Base-by-base conservation (phyloP, 2,113 vertebrate genomes). In the Cebus imitator region DNA sequence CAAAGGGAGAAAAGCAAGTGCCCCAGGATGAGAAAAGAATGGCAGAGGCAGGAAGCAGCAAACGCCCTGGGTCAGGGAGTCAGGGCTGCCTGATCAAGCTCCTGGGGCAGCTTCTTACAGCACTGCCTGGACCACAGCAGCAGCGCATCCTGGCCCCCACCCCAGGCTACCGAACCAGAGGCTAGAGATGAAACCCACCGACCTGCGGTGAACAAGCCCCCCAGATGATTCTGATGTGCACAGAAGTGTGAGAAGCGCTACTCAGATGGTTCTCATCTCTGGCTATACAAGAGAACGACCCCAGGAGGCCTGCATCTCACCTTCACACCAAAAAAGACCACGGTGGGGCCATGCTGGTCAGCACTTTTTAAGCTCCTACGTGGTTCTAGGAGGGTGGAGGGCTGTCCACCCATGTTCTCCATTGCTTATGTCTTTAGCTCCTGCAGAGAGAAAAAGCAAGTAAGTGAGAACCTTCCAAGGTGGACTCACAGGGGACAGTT, bases 181-280 rank as follows among this genome's bases (percentile, higher is more conserved):
- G 37, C 55, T 14, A 8, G 18, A 32, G 7, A 1, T n/a, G 32
- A 37, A 18, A 30, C 40, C 2, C 0, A 5, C 6, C 25, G 27
- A 13, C 2, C 11, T 20, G 16, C 16, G 23, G 12, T 30, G 43
- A 16, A 20, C 11, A 27, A 48, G 40, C 3, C 17, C 3, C 50
- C 43, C 20, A 21, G 8, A 3, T 4, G 30, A 52, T 10, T 73
- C 68, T 14, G 52, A 48, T 14, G 35, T 25, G 11, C 23, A 43
- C 4, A 23, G 43, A 9, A 40, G 20, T 27, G 9, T 21, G 2
- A 57, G 30, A 52, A 7, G 20, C 10, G 0, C 35, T 21, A 2
- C 9, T 40, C 1, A 21, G 21, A 73, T 14, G 1, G 16, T 45
- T 50, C 85, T 80, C 2, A 20, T 6, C 37, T 55, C 61, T n/a